A percentile compares a stretch with the other conserved stretches of the same genome.
Evolutionary conservation across 2,888 invertebrate genomes (phyloP).

Genomic region (Griposia aprilina): DNA sequence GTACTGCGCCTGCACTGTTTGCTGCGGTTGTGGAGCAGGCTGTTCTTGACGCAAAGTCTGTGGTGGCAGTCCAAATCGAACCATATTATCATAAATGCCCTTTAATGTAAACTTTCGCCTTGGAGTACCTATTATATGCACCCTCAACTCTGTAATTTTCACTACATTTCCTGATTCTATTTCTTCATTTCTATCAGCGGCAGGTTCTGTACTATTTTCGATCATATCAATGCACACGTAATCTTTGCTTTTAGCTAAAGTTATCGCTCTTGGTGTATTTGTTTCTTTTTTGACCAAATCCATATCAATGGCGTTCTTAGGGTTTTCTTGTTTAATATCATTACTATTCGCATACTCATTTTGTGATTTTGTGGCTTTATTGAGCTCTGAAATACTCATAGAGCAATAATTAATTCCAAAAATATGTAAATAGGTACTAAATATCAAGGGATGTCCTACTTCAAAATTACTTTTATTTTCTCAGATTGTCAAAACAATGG

Average conservation of each 20-base stretch:
- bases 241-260: constrained; percentile 22
- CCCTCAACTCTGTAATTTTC: constrained; percentile 22
- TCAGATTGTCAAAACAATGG: not conserved
- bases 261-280: constrained; percentile 9
- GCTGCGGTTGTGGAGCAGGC: not conserved
- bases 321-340: constrained; percentile 20
- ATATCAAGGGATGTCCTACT: constrained; percentile 4
- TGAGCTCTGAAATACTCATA: constrained; percentile 43
- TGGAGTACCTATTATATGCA: not conserved
- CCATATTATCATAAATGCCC: constrained; percentile 25
- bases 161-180: not conserved
- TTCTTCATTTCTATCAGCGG: constrained; percentile 7
- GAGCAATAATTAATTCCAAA: constrained; percentile 11
- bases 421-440: constrained; percentile 13
- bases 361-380: constrained; percentile 4
- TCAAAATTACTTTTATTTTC: constrained; percentile 30
- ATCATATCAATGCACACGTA: constrained; percentile 11
- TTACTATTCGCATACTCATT: constrained; percentile 19
- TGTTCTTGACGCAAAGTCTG: not conserved
- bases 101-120: constrained; percentile 20
- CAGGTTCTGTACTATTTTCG: constrained; percentile 21
- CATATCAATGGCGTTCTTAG: constrained; percentile 29
- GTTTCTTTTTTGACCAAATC: constrained; percentile 39
- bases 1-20: constrained; percentile 4
- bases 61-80: constrained; percentile 10